Evolutionary conservation across 2,888 invertebrate genomes (phyloP).

Genomic region (Acleris laterana): DNA sequence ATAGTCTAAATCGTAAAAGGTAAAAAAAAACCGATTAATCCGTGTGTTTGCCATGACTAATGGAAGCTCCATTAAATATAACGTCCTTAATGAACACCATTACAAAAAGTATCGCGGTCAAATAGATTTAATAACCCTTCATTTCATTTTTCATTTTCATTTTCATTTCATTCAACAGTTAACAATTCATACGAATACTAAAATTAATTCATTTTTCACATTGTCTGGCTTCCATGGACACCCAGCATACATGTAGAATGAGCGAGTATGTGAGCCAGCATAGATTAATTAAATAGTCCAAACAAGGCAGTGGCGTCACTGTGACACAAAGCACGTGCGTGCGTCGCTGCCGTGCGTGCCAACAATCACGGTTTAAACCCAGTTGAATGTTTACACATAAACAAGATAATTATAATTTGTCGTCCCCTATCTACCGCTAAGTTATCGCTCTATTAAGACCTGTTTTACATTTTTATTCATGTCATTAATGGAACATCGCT

Average conservation of each 20-base stretch:
- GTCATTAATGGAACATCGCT: constrained; percentile 32
- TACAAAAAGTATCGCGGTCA: no score
- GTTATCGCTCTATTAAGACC: constrained; percentile 64
- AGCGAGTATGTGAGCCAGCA: constrained; percentile 7
- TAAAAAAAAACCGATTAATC: no score
- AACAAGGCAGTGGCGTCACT: constrained; percentile 14
- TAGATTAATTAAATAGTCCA: constrained; percentile 30
- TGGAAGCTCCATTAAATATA: no score
- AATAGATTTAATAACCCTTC: no score
- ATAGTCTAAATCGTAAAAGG: no score
- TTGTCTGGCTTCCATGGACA: no score
- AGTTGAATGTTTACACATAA: constrained; percentile 73
- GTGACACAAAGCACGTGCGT: constrained; percentile 35
- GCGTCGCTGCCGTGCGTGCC: constrained; percentile 63
- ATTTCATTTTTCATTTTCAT: no score
- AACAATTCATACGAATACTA: no score
- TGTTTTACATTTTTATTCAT: constrained; percentile 49
- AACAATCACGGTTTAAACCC: constrained; percentile 68
- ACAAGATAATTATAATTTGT: constrained; percentile 67
- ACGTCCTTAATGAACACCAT: no score
- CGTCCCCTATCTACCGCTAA: constrained; percentile 60
- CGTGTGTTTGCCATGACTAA: no score
- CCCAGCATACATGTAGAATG: not conserved
- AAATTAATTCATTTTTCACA: no score
- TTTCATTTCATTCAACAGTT: no score